phyloP scores from a whole-genome alignment of 2,113 vertebrate species.

The Casuarius casuarius region DNA sequence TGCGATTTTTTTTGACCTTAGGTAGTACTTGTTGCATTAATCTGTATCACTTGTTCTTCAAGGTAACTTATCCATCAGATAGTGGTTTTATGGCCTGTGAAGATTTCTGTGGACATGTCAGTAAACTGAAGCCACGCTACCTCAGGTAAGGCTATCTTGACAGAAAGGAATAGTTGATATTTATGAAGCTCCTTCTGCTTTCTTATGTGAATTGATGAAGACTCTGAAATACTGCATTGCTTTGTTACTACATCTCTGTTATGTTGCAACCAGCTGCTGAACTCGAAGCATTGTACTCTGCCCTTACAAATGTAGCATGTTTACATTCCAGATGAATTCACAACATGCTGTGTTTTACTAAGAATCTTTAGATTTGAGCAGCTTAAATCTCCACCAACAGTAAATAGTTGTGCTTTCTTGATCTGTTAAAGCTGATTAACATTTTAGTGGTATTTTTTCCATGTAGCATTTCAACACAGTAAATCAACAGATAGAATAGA shows the following conservation, averaged over 20 bases:
- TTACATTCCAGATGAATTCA: conserved; percentile 1
- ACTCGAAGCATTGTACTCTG: neutral
- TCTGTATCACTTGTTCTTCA: neutral
- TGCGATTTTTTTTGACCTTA: neutral
- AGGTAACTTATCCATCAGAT: conserved; percentile 74
- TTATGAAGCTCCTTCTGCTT: neutral
- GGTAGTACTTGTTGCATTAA: neutral
- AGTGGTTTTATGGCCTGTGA: conserved; percentile 78
- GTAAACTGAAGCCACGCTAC: conserved; percentile 78
- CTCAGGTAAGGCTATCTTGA: conserved; percentile 75
- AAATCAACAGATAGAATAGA: neutral
- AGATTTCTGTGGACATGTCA: conserved; percentile 81
- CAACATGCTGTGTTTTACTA: neutral
- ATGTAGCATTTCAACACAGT: neutral
- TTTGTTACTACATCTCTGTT: neutral
- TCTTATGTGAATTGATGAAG: neutral
- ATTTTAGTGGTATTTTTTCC: neutral
- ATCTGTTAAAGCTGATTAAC: neutral
- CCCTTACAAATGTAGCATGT: neutral
- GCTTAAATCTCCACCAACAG: neutral
- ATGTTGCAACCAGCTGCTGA: neutral
- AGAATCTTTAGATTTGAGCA: neutral
- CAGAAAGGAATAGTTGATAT: neutral
- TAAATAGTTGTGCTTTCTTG: neutral
- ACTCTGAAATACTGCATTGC: neutral